Conservation (phyloP, 2,113 vertebrate genomes). For the Melanotaenia duboulayi region DNA sequence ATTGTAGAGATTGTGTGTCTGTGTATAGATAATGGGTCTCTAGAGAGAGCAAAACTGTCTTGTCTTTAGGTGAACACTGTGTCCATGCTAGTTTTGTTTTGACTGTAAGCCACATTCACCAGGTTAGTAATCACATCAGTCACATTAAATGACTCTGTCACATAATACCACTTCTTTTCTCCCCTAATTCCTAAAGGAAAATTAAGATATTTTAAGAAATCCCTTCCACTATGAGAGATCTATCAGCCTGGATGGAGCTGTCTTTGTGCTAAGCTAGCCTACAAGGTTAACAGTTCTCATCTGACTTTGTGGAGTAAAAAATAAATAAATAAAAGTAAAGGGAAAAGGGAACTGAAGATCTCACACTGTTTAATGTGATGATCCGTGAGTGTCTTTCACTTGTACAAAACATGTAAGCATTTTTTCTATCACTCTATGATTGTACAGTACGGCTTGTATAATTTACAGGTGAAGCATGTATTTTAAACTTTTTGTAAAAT, state of each 20-base stretch:
- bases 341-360: slow-evolving; percentile 13
- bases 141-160: neutral
- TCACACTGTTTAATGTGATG: slow-evolving; percentile 47
- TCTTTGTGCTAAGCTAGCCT: slow-evolving; percentile 27
- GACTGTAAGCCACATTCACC: neutral
- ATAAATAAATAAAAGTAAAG: neutral
- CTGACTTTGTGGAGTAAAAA: neutral
- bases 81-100: slow-evolving; percentile 20
- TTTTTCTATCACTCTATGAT: slow-evolving; percentile 88
- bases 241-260: neutral
- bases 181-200: slow-evolving; percentile 7
- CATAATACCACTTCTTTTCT: neutral
- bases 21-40: neutral
- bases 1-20: slow-evolving; percentile 28
- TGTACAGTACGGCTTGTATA: slow-evolving; percentile 95
- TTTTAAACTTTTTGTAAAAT: slow-evolving; percentile 80
- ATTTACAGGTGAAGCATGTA: slow-evolving; percentile 84
- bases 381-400: slow-evolving; percentile 76
- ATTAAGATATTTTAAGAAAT: neutral
- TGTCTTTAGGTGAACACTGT: slow-evolving; percentile 12
- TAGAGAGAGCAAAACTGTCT: slow-evolving; percentile 4
- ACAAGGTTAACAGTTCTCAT: neutral
- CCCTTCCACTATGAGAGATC: neutral
- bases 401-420: slow-evolving; percentile 62
- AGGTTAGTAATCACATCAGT: neutral